phyloP scores from a whole-genome alignment of 2,113 vertebrate genomes.

The Aegypius monachus region DNA sequence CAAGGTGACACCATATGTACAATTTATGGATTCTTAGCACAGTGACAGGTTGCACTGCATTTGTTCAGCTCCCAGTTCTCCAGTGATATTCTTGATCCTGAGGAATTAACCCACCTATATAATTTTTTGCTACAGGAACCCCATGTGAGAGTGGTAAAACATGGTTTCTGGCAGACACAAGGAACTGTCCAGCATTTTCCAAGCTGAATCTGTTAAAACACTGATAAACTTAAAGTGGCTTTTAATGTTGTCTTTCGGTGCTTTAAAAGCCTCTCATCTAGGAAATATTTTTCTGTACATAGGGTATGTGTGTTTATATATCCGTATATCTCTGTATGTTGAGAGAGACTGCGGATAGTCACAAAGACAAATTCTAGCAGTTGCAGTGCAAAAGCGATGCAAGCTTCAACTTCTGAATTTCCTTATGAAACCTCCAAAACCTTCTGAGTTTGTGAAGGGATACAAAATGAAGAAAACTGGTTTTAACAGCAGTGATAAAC shows the following conservation, averaged over 20 bases:
- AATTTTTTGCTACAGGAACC: neutral
- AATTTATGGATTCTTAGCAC: neutral
- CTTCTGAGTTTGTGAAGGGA: neutral
- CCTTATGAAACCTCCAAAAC: neutral
- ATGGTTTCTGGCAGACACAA: neutral
- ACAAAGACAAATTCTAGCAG: neutral
- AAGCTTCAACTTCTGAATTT: neutral
- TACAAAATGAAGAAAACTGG: neutral
- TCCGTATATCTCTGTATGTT: neutral
- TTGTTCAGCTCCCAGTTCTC: neutral
- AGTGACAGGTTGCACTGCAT: neutral
- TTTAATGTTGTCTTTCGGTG: neutral
- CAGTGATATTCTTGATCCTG: neutral
- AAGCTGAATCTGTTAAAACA: neutral
- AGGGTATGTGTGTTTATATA: neutral
- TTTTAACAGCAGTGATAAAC: neutral
- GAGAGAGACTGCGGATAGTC: neutral
- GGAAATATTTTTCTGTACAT: neutral
- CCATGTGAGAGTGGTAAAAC: neutral
- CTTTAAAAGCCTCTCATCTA: neutral
- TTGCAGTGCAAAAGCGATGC: neutral
- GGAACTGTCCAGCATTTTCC: conserved; percentile 58
- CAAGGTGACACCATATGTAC: neutral
- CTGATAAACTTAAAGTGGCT: neutral
- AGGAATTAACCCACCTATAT: neutral